phyloP scores from a whole-genome alignment of 2,113 vertebrate genomes.

The Chlorodrepanis virens region DNA sequence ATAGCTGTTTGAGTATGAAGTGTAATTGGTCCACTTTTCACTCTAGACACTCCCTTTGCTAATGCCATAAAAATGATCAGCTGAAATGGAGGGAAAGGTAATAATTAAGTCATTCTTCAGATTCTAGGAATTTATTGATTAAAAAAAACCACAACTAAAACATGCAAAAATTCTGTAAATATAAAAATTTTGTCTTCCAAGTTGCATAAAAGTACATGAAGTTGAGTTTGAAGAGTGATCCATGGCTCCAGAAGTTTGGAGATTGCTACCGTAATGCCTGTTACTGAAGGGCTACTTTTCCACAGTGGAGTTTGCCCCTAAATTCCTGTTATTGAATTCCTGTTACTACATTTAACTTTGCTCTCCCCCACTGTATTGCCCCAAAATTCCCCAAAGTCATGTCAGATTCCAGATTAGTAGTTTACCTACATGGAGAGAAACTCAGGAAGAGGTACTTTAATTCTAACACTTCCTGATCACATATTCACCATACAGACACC shows the following conservation, averaged over 20 bases:
- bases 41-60: constrained; percentile 88
- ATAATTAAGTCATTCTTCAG: background rate
- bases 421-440: background rate
- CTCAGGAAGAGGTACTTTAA: background rate
- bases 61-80: constrained; percentile 96
- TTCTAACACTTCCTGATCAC: background rate
- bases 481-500: background rate
- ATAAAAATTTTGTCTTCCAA: background rate
- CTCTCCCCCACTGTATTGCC: fast-evolving
- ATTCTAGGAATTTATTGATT: background rate
- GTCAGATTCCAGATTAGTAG: background rate
- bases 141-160: fast-evolving
- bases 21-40: constrained; percentile 89
- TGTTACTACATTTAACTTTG: background rate
- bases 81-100: constrained; percentile 64
- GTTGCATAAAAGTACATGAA: background rate
- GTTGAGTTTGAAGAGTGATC: background rate
- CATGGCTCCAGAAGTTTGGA: background rate
- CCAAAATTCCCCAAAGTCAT: background rate
- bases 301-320: background rate
- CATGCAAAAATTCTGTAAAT: background rate
- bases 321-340: background rate
- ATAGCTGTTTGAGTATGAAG: constrained; percentile 95
- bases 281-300: background rate
- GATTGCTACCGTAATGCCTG: background rate